Conservation (phyloP, 2,888 invertebrate genomes). For the Hypomecis atomaria region DNA sequence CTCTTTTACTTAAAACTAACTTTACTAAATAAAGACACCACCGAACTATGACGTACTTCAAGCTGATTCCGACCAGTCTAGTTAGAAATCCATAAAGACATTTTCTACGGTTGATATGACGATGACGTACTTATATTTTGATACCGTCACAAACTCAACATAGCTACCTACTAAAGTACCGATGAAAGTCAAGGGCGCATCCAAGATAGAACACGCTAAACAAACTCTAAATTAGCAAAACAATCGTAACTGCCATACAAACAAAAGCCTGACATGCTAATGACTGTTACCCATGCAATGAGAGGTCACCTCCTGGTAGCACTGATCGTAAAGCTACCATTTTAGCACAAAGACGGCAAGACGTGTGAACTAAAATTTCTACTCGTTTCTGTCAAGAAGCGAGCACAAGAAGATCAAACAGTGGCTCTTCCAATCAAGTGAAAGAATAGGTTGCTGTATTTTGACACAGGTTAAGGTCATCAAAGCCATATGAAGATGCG, state of each 20-base stretch:
- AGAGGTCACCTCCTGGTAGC: constrained; percentile 37
- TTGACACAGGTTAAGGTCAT: constrained; percentile 34
- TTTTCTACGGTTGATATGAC: too few species aligned
- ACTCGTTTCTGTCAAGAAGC: too few species aligned
- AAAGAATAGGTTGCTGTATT: not conserved
- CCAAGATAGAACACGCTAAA: constrained; percentile 6
- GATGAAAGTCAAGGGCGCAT: constrained; percentile 5
- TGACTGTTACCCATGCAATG: constrained; percentile 13
- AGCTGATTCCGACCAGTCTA: too few species aligned
- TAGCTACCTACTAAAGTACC: not conserved
- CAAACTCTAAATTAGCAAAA: constrained; percentile 26
- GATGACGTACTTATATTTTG: too few species aligned
- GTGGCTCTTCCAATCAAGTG: not conserved
- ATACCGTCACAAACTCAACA: not conserved
- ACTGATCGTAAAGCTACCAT: not conserved
- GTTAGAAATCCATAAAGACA: too few species aligned
- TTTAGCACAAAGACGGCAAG: constrained; percentile 20
- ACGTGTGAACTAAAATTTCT: not conserved
- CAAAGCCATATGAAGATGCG: constrained; percentile 32
- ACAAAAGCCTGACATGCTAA: constrained; percentile 32
- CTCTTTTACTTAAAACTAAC: too few species aligned
- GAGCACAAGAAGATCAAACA: not conserved
- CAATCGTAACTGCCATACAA: constrained; percentile 27
- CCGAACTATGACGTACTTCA: too few species aligned
- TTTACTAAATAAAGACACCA: too few species aligned